These are phyloP conservation scores for Patella depressa DNA, from an alignment of 2,888 invertebrate species.

Conservation along the genomic window DNA sequence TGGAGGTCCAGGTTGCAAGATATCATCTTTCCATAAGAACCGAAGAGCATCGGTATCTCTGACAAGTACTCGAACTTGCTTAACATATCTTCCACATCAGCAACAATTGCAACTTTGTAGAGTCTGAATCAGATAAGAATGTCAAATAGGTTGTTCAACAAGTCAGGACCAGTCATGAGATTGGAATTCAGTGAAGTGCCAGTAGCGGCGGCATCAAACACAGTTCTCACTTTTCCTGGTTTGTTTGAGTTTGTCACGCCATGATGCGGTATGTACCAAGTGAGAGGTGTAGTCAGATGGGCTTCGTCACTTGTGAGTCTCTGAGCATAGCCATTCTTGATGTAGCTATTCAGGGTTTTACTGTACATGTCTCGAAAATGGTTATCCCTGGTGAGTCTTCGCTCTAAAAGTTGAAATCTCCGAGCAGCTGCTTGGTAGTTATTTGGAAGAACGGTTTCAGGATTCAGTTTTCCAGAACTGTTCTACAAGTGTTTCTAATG, in stretches of 20 bases:
- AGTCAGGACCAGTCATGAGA: conserved; percentile 11
- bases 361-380: neutral
- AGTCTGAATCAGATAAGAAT: no score
- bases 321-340: conserved; percentile 7
- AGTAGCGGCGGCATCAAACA: conserved; percentile 15
- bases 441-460: neutral
- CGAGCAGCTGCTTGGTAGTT: neutral
- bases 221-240: conserved; percentile 8
- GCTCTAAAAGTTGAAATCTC: neutral
- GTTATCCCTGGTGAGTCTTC: neutral
- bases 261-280: conserved; percentile 19
- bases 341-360: conserved; percentile 9
- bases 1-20: neutral
- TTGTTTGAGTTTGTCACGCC: conserved; percentile 5
- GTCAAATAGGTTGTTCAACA: conserved; percentile 17
- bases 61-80: conserved; percentile 9
- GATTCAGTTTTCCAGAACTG: conserved; percentile 2
- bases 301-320: conserved; percentile 12
- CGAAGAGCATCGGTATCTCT: neutral
- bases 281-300: neutral
- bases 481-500: no score
- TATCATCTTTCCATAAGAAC: conserved; percentile 6
- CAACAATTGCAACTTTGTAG: conserved; percentile 10
- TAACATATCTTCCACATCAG: conserved; percentile 17
- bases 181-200: conserved; percentile 14